These are phyloP conservation scores for Eulemur albifrons DNA, from an alignment of 2,797 vertebrate species.

Conservation along the genomic window DNA sequence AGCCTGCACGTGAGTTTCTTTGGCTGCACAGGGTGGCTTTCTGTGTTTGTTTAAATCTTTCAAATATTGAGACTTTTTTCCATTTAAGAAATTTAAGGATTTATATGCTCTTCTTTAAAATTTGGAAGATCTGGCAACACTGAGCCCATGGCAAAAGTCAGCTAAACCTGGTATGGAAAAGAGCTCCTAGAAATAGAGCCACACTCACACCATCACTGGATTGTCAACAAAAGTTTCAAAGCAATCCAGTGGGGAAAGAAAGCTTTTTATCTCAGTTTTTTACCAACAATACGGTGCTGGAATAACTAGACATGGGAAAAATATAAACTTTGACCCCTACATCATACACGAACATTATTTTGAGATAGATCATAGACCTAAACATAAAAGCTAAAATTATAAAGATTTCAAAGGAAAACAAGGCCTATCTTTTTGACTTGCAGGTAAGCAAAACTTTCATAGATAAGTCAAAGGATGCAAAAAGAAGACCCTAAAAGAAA, in stretches of 20 bases:
- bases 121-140: background rate
- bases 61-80: background rate
- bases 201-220: background rate
- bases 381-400: background rate
- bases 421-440: background rate
- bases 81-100: background rate
- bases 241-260: background rate
- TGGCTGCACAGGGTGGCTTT: background rate
- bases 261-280: background rate
- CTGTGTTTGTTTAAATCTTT: background rate
- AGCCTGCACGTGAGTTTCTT: background rate
- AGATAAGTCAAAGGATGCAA: background rate
- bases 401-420: background rate
- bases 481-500: background rate
- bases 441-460: background rate
- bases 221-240: constrained; percentile 14
- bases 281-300: background rate
- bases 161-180: background rate
- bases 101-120: constrained; percentile 18
- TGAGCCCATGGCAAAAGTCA: background rate
- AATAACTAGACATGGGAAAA: background rate
- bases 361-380: background rate
- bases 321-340: background rate
- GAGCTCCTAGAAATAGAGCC: background rate
- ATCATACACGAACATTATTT: background rate